Evolutionary conservation across 2,113 vertebrate species (phyloP).

Genomic region (Miniopterus natalensis): DNA sequence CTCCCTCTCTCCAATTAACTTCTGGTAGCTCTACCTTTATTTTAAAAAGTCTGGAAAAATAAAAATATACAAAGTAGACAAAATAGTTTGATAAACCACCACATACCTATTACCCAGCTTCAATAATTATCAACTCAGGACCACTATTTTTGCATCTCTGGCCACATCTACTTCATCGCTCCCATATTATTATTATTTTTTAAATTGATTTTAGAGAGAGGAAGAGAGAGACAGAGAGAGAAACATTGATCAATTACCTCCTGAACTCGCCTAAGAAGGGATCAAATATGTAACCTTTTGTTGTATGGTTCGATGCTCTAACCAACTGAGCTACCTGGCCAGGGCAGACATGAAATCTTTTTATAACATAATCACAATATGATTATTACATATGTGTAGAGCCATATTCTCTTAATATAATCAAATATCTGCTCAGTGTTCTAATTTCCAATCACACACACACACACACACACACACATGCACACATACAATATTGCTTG

Average conservation of each 20-base stretch:
- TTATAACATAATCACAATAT: not conserved
- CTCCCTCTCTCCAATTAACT: not conserved
- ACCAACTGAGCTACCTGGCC: no score
- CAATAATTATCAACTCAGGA: not conserved
- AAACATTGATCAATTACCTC: no score
- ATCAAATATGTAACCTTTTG: no score
- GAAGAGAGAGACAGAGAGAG: no score
- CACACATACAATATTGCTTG: not conserved
- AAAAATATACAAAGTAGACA: not conserved
- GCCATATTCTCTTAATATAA: slow-evolving; percentile 15
- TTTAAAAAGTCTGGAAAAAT: not conserved
- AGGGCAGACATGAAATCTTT: not conserved
- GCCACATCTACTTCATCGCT: not conserved
- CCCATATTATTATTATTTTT: not conserved
- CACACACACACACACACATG: not conserved
- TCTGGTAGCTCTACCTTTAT: not conserved
- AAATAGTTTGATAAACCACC: not conserved
- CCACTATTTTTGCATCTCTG: not conserved
- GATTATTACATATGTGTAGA: not conserved
- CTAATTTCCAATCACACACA: not conserved
- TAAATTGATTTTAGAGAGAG: no score
- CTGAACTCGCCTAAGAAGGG: no score
- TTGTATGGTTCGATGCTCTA: no score
- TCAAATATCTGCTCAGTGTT: not conserved
- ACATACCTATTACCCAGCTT: not conserved